These are phyloP conservation scores for Mesochorus sp. DNA, from an alignment of 2,888 invertebrate genomes.

Conservation along the genomic window DNA sequence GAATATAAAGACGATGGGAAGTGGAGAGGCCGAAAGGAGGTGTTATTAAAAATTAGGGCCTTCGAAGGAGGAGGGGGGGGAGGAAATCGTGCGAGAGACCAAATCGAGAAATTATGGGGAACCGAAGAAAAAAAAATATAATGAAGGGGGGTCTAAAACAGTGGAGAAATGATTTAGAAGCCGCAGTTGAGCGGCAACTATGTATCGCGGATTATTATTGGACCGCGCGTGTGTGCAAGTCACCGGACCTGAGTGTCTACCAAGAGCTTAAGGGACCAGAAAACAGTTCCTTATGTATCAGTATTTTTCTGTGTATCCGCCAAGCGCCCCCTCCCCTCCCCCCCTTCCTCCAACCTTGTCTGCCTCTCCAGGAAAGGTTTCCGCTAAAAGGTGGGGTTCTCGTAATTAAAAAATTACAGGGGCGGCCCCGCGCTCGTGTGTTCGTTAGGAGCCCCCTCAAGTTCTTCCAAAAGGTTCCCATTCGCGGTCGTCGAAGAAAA, in stretches of 20 bases:
- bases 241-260: slow-evolving; percentile 71
- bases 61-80: too few species aligned
- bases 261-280: slow-evolving; percentile 4
- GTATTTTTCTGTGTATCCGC: not conserved
- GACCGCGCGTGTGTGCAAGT: slow-evolving; percentile 74
- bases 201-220: slow-evolving; percentile 14
- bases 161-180: slow-evolving; percentile 32
- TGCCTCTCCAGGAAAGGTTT: slow-evolving; percentile 16
- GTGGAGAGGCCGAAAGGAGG: slow-evolving; percentile 54
- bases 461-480: slow-evolving; percentile 25
- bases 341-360: slow-evolving; percentile 33
- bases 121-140: not conserved
- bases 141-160: not conserved
- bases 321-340: too few species aligned
- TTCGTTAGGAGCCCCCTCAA: slow-evolving; percentile 51
- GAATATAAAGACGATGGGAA: slow-evolving; percentile 29
- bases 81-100: slow-evolving; percentile 51
- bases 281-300: slow-evolving; percentile 8
- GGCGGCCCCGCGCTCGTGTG: slow-evolving; percentile 65
- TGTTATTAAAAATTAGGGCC: slow-evolving; percentile 72
- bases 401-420: slow-evolving; percentile 80
- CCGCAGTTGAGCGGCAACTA: slow-evolving; percentile 7
- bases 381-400: slow-evolving; percentile 66
- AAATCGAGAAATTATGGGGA: slow-evolving; percentile 51
- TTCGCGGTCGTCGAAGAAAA: slow-evolving; percentile 62